phyloP scores from a whole-genome alignment of 2,888 invertebrate genomes.

The Erebia ligea region DNA sequence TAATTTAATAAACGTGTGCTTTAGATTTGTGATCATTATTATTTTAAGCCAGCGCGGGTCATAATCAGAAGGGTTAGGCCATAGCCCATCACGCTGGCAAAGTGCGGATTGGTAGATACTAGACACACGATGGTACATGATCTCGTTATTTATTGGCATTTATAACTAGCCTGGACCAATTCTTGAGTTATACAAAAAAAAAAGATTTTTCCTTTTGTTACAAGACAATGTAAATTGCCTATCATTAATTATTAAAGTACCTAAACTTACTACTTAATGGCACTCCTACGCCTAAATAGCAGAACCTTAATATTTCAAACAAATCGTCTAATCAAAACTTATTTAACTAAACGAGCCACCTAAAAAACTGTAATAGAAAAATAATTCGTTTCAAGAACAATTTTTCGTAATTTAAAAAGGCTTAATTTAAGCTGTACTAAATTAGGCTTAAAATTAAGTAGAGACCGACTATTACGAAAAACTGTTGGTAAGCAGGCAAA shows the following conservation, averaged over 20 bases:
- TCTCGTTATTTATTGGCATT: background rate
- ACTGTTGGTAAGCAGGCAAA: background rate
- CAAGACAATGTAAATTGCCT: background rate
- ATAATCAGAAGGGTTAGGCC: too few species aligned
- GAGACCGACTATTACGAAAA: background rate
- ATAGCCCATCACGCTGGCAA: too few species aligned
- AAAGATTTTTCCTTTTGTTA: background rate
- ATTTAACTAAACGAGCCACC: constrained; percentile 7
- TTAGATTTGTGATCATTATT: too few species aligned
- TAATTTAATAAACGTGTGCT: too few species aligned
- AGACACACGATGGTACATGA: too few species aligned
- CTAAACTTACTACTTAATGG: background rate
- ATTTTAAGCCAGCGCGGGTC: too few species aligned
- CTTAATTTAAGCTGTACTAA: constrained; percentile 9
- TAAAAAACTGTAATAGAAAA: background rate
- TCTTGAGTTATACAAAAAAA: background rate
- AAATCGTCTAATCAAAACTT: background rate
- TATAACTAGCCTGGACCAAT: background rate
- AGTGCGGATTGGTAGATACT: too few species aligned
- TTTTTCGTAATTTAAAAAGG: constrained; percentile 6
- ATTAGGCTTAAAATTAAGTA: constrained; percentile 14
- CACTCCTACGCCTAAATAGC: background rate
- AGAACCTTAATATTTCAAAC: background rate
- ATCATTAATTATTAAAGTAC: background rate
- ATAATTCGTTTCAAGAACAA: constrained; percentile 1